Percentiles rank a stretch among this genome's conserved stretches.
phyloP scores from a whole-genome alignment of 2,888 invertebrate species.

The Thysanoteuthis rhombus region DNA sequence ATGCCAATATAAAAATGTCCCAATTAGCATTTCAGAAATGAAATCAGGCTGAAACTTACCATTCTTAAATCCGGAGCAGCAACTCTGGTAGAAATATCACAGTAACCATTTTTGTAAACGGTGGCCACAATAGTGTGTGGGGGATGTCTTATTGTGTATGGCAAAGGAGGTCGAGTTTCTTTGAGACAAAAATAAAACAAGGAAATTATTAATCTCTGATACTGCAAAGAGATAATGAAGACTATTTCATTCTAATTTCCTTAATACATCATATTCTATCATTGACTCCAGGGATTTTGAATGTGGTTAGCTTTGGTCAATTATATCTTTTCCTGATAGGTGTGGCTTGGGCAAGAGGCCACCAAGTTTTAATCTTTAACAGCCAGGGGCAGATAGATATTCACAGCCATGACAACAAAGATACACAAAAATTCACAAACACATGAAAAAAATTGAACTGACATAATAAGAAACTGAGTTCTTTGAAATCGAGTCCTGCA shows the following conservation, averaged over 20 bases:
- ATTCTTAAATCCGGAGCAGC: constrained; percentile 64
- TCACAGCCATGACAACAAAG: too few relatives aligned
- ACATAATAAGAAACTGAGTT: too few relatives aligned
- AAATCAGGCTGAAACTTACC: constrained; percentile 44
- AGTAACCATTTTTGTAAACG: constrained; percentile 63
- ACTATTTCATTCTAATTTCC: too few relatives aligned
- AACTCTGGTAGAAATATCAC: constrained; percentile 56
- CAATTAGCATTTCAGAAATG: not conserved
- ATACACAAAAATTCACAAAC: too few relatives aligned
- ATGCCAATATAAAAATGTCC: not conserved
- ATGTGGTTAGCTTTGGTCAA: not conserved
- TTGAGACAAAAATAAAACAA: constrained; percentile 14
- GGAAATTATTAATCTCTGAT: not conserved
- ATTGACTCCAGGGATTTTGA: not conserved
- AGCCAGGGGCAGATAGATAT: too few relatives aligned
- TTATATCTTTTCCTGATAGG: too few relatives aligned
- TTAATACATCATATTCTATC: too few relatives aligned
- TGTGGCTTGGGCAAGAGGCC: too few relatives aligned
- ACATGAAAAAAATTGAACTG: too few relatives aligned
- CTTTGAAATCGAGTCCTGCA: too few relatives aligned
- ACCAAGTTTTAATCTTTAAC: too few relatives aligned
- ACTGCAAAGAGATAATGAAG: not conserved
- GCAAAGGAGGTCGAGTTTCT: constrained; percentile 38
- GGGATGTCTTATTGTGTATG: constrained; percentile 44
- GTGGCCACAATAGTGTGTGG: constrained; percentile 59